Evolutionary conservation across 2,113 vertebrate species (phyloP), one percentile per base, ranked within the genome.

Genomic region (Amphiprion percula): DNA sequence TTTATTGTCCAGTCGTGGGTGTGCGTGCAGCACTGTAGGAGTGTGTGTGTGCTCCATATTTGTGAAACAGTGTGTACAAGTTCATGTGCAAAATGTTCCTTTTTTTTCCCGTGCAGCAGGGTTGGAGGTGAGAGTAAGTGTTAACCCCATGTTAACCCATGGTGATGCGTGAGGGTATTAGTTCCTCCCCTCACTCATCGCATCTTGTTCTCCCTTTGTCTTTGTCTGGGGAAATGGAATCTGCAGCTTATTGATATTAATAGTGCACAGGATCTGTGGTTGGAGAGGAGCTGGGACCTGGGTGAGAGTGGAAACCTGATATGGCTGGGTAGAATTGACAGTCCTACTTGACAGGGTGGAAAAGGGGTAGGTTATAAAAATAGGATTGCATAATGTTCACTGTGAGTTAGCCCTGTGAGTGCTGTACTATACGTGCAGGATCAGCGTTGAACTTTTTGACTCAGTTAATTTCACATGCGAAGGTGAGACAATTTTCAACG

Each of bases 171-270:
- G 56, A 64, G 50, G 79, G 72, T 68, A 74, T 83, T 81, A 80
- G 71, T 79, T 84, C 79, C 85, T 87, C 60, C 71, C 80, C 56
- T 77, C 90, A 44, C 82, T 84, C 86, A 47, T 67, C 30, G 49
- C 75, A 82, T 75, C 78, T 77, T 58, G 47, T 84, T 87, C 77
- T 71, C 68, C 73, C 82, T 84, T 65, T 62, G 90, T 94, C 94
- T 95, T 94, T 94, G 92, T 93, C 93, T 90, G 90, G 94, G 94
- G 93, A 96, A 96, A 95, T 94, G 87, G 94, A 96, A 95, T 95
- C 89, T 93, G 92, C 94, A 93, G 93, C 93, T 95, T 94, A 91
- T 93, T 95, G 96, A 95, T 96, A 96, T 97, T 96, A 96, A 96
- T 96, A 97, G 96, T 91, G 86, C 93, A 92, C 92, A 93, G 86